Evolutionary conservation across 1,140 invertebrate genomes (phyloP), one percentile per base, ranked within the genome.

Genomic region (Calliopsis andreniformis): DNA sequence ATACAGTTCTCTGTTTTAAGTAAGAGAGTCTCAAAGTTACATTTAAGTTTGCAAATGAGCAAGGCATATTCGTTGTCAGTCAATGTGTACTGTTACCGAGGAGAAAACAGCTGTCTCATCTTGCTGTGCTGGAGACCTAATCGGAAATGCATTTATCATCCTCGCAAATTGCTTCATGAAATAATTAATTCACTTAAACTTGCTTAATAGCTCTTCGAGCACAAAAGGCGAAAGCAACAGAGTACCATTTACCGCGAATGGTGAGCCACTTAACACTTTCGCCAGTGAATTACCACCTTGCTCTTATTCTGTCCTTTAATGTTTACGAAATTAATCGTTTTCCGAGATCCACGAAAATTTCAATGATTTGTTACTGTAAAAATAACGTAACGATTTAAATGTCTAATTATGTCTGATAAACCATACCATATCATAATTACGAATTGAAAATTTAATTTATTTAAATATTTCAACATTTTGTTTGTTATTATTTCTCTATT

Each of bases 31-130:
- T 66, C 20, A n/a, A 66, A 49, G 5, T 61, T 8, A 61, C 6
- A 23, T 14, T 20, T 39, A 39, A 59, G 32, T 42, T 59, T 20
- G 12, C 0, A 7, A 42, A 23, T 32, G 12, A 42, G 20, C 56
- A 8, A 23, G 23, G n/a, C 5, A 59, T 28, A 30, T 25, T 5
- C 3, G 1, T 0, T 4, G 2, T 10, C 32, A 10, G 32, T 23
- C 8, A 59, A 63, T 39, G 10, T 39, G n/a, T 47, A 45, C 25
- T 47, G 61, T 47, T 63, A 25, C 42, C 55, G 8, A 20, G 53
- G n/a, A 69, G 51, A 56, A 58, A 58, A 69, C 35, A 45, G 67
- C 53, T 30, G 28, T 23, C 51, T 69, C 67, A 69, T 14, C 7
- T 0, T 10, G 25, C 4, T 7, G 25, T 20, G 28, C 4, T 23